Evolutionary conservation across 2,797 vertebrate species (phyloP).

Genomic region (Spinus olivaceus): DNA sequence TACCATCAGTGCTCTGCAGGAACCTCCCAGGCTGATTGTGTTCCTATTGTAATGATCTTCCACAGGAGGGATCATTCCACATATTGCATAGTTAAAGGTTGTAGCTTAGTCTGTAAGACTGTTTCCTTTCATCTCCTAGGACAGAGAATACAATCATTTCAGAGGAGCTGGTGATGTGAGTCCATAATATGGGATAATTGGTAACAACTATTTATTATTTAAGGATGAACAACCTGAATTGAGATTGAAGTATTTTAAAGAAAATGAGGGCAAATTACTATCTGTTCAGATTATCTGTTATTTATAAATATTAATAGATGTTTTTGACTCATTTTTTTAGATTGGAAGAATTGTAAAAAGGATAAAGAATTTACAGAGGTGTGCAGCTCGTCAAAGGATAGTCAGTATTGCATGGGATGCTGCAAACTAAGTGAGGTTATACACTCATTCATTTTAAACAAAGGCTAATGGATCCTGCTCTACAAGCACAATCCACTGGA

Average conservation of each 20-base stretch:
- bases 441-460: neutral
- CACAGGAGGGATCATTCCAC: neutral
- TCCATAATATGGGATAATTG: neutral
- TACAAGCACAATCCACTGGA: neutral
- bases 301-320: neutral
- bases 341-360: neutral
- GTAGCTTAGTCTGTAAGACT: neutral
- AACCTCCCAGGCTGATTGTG: neutral
- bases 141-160: fast-evolving
- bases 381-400: neutral
- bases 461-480: neutral
- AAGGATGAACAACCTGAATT: neutral
- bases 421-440: neutral
- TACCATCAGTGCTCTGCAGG: neutral
- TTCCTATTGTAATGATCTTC: neutral
- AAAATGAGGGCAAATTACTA: neutral
- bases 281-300: neutral
- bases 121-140: neutral
- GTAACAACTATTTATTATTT: neutral
- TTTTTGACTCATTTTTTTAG: neutral
- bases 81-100: neutral
- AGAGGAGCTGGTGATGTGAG: neutral
- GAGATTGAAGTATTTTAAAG: neutral
- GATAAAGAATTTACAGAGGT: neutral
- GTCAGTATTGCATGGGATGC: neutral